Evolutionary conservation across 2,113 vertebrate species (phyloP).

Genomic region (Nyctereutes procyonoides): DNA sequence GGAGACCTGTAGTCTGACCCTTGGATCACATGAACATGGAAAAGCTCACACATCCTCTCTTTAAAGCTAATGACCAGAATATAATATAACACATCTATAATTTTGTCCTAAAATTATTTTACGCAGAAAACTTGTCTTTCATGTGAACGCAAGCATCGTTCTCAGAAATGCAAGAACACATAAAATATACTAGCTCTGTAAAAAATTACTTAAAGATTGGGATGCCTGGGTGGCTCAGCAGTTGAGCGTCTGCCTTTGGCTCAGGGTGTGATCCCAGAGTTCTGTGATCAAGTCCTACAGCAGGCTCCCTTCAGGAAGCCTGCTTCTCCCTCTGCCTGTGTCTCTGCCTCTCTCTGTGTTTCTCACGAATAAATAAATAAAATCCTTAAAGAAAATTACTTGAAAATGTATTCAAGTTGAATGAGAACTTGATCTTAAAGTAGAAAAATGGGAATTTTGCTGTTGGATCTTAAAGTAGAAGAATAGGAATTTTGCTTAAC

Average conservation of each 20-base stretch:
- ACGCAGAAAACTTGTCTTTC: background rate
- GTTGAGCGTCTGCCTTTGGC: too few relatives aligned
- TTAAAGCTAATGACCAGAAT: background rate
- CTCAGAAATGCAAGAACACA: background rate
- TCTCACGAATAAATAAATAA: too few relatives aligned
- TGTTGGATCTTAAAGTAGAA: background rate
- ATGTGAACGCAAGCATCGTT: background rate
- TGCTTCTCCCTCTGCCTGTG: too few relatives aligned
- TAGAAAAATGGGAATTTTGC: background rate
- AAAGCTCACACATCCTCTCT: background rate
- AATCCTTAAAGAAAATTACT: background rate
- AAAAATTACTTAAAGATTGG: background rate
- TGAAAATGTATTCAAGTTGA: background rate
- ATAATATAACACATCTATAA: background rate
- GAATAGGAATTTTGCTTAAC: background rate
- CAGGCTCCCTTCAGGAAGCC: too few relatives aligned
- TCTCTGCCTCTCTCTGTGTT: too few relatives aligned
- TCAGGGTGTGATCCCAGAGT: too few relatives aligned
- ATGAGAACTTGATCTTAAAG: background rate
- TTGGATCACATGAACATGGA: background rate
- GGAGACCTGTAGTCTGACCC: background rate
- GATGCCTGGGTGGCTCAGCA: too few relatives aligned
- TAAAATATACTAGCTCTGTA: background rate
- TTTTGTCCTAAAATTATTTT: slow-evolving; percentile 31
- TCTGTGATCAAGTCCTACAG: too few relatives aligned